Percentiles rank a stretch among this genome's conserved stretches.
These are phyloP conservation scores for Hydrozoanthus gracilis DNA, from an alignment of 92 coral and sea anemone genomes.

Conservation along the genomic window DNA sequence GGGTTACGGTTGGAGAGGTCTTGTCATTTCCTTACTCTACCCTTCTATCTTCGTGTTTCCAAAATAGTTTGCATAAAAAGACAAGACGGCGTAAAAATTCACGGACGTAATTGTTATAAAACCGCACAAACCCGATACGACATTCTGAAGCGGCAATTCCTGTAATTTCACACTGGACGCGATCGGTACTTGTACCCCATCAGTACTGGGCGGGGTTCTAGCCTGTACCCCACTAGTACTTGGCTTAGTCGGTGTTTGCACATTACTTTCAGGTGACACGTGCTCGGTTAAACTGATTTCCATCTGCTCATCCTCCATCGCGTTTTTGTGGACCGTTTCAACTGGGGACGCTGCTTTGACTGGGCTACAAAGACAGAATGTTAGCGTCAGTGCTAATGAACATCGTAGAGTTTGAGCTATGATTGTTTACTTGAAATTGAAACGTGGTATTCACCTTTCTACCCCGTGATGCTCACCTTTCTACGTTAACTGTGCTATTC, in stretches of 20 bases:
- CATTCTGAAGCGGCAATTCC: neutral
- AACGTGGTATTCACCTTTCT: too few relatives aligned
- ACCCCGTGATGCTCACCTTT: too few relatives aligned
- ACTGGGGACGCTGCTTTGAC: slow-evolving; percentile 13
- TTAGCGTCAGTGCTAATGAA: neutral
- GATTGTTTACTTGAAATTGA: neutral
- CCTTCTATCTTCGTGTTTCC: too few relatives aligned
- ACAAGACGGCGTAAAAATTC: neutral
- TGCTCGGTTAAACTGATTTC: slow-evolving; percentile 20
- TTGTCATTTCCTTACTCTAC: too few relatives aligned
- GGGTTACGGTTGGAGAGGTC: too few relatives aligned
- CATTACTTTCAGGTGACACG: neutral
- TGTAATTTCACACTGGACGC: slow-evolving; percentile 5
- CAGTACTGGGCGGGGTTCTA: neutral
- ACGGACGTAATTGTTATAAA: neutral
- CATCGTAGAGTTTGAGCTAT: neutral
- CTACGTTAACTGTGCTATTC: neutral
- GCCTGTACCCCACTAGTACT: neutral
- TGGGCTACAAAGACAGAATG: slow-evolving; percentile 26
- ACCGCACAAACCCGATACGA: neutral
- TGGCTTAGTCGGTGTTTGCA: too few relatives aligned
- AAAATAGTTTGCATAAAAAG: too few relatives aligned
- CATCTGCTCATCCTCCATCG: slow-evolving; percentile 26
- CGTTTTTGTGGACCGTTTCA: neutral
- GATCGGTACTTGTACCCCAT: neutral